phyloP scores from a whole-genome alignment of 2,797 vertebrate genomes.

The Bradypodion ventrale region DNA sequence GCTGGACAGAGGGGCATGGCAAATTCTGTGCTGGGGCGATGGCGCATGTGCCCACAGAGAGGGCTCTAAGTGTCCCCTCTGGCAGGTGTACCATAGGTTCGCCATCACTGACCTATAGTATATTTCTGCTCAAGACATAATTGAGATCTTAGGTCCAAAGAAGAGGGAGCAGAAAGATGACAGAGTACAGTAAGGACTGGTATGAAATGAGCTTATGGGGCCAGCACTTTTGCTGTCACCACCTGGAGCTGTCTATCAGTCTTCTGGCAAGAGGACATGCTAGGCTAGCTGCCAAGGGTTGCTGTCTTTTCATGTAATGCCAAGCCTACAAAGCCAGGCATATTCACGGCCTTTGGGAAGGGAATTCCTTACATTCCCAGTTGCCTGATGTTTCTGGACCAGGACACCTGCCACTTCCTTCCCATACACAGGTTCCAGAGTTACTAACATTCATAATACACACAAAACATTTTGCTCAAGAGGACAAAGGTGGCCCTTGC shows the following conservation, averaged over 20 bases:
- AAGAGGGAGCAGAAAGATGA: background rate
- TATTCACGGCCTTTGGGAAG: background rate
- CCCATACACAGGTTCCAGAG: background rate
- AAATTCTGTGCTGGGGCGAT: too few species aligned
- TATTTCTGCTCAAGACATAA: background rate
- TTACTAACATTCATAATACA: background rate
- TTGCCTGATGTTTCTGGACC: slow-evolving; percentile 4
- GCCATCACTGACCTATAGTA: background rate
- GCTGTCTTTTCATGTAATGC: background rate
- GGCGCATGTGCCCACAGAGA: too few species aligned
- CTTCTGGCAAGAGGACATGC: background rate
- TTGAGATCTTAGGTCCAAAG: background rate
- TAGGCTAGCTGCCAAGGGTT: background rate
- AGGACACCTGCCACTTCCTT: background rate
- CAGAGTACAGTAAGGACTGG: background rate
- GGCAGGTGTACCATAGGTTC: too few species aligned
- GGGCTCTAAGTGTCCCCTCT: too few species aligned
- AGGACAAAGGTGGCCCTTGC: too few species aligned
- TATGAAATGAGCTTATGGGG: background rate
- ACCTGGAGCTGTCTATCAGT: background rate
- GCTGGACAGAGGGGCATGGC: too few species aligned
- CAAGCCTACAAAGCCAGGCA: background rate
- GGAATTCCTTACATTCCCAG: background rate
- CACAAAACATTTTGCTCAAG: background rate
- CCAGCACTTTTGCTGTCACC: background rate